Evolutionary conservation across 1,140 invertebrate genomes (phyloP), one percentile per base, ranked within the genome.

Genomic region (Tetramorium simillimum): DNA sequence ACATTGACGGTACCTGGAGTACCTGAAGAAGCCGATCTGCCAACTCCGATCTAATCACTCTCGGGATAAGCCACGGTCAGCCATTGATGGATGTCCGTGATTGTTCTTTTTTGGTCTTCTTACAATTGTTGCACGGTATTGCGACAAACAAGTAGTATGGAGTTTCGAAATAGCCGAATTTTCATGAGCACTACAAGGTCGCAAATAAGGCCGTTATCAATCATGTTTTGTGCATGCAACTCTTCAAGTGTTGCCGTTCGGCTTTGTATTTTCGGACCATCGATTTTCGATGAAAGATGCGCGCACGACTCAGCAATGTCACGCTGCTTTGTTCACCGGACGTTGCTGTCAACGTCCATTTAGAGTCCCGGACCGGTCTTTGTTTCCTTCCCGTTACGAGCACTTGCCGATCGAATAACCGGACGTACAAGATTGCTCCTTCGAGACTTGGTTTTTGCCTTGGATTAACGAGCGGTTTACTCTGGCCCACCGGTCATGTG

Each of bases 401-500:
- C 33, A 18, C 14, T 53, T 28, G 62, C 46, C 14, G 49, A 81
- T 56, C 49, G 46, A 81, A 40, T 49, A 40, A 18, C 53, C 53
- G 67, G 40, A 43, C 69, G 18, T 84, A 72, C n/a, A 12, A 82
- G 51, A 75, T 81, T 69, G 40, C 40, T 33, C 18, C n/a, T 84
- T 60, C 40, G n/a, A 49, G 14, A 43, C n/a, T 18, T 40, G 0
- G 40, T 60, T 37, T 56, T 51, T n/a, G 14, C 14, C 40, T 33
- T 33, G 33, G 56, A 46, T 58, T 88, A 88, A 88, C 82, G 82
- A 88, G 67, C 60, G 1, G 14, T 37, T 72, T 9, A 40, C 14
- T 14, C n/a, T 12, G 21, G 3, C 63, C 67, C 87, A 86, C 87
- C 87, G 86, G 87, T 90, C 76, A 28, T 40, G 24, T 65, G 56